Evolutionary conservation across 1,140 invertebrate species (phyloP), one percentile per base, ranked within the genome.

Genomic region (Arctopsyche grandis): DNA sequence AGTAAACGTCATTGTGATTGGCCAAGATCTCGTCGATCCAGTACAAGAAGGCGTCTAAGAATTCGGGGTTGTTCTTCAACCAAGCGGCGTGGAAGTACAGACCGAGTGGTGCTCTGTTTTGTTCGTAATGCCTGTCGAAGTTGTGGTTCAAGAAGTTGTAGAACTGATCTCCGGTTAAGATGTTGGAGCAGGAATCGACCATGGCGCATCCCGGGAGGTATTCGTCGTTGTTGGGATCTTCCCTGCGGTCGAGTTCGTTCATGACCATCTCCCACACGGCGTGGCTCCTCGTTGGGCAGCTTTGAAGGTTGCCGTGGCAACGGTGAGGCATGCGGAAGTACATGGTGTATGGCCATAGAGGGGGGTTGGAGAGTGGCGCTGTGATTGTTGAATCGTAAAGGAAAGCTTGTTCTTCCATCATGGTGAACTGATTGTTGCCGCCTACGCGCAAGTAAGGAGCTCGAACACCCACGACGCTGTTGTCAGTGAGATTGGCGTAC

Each of bases 221-320:
- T 86, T 98, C 96, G 84, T 98, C 96, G 84, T 96, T 96, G 80
- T 90, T 93, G 0, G 96, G 96, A 85, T 98, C 96, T 86, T 98
- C 97, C 79, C 97, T 91, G 79, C 96, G 91, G 88, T 98, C 96
- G 83, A 98, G 87, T 86, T 98, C 96, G 85, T 98, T 98, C 94
- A 98, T 96, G n/a, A 98, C 96, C 95, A 98, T 97, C 88, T 98
- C 97, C 97, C 97, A 98, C 10, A 98, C 96, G 24, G 96, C 96
- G 85, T 98, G 96, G 80, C 90, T 94, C 85, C 96, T 92, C 0
- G 96, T 97, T 14, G 96, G 97, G 84, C 96, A 98, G 84, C 94
- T 96, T 86, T 98, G 96, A 29, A 96, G 88, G 86, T 98, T 97
- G 77, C 97, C 97, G 86, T 98, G 96, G 84, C 97, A 98, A 75